Percentiles rank a stretch among this genome's conserved stretches.
Conservation (phyloP, 2,888 invertebrate species). For the Drosophila fulvimacula region DNA sequence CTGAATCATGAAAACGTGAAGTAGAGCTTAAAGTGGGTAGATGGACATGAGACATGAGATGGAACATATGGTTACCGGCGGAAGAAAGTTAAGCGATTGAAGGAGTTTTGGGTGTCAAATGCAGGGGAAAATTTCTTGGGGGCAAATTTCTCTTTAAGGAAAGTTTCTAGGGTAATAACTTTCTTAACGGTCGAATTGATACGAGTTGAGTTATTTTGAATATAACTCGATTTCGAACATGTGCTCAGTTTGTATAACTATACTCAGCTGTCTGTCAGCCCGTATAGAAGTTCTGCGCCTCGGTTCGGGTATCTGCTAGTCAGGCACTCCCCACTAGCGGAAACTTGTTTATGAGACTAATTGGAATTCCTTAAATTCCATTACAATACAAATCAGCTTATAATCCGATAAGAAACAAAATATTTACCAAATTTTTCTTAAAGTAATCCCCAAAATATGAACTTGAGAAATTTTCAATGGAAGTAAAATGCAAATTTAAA, state of each 20-base stretch:
- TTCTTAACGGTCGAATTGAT: not conserved
- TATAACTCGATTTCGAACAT: too few species aligned
- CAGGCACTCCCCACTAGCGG: not conserved
- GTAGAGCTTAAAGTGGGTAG: not conserved
- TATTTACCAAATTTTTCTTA: too few species aligned
- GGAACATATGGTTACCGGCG: not conserved
- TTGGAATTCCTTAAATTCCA: not conserved
- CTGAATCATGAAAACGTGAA: constrained; percentile 6
- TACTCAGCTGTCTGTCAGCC: not conserved
- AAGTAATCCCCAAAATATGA: not conserved
- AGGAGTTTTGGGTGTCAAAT: not conserved
- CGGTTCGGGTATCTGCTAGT: not conserved
- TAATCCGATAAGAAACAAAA: not conserved
- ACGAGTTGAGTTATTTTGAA: not conserved
- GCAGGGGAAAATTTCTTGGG: not conserved
- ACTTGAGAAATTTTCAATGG: not conserved
- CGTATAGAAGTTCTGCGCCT: not conserved
- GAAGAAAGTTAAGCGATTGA: not conserved
- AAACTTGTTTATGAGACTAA: not conserved
- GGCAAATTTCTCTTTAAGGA: not conserved
- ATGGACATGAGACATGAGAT: not conserved
- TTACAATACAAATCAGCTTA: not conserved
- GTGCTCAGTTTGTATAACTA: not conserved
- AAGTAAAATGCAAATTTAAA: not conserved
- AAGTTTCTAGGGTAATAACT: not conserved